phyloP scores from a whole-genome alignment of 2,888 invertebrate species.

The Acholoe squamosa region DNA sequence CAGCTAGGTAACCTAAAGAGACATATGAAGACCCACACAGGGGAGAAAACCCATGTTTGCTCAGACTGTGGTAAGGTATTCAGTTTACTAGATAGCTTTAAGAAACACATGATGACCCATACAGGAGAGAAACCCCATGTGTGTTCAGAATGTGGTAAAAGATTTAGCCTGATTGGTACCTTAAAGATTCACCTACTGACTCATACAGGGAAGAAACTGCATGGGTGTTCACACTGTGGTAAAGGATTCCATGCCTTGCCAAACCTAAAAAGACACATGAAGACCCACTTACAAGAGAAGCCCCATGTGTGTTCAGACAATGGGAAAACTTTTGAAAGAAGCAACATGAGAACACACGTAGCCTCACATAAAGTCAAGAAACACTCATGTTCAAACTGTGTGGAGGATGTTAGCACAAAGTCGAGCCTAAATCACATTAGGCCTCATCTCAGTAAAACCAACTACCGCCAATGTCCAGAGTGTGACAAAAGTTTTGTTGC shows the following conservation, averaged over 20 bases:
- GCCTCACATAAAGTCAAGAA: too few relatives aligned
- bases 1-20: background rate
- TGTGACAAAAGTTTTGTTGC: too few relatives aligned
- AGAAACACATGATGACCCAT: constrained; percentile 26
- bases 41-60: background rate
- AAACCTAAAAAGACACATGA: background rate
- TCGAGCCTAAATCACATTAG: too few relatives aligned
- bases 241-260: background rate
- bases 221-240: background rate
- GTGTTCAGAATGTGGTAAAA: background rate
- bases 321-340: too few relatives aligned
- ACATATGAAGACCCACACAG: too few relatives aligned
- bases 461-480: too few relatives aligned
- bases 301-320: background rate
- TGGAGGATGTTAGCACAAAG: too few relatives aligned
- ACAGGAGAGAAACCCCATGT: background rate
- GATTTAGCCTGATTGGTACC: background rate
- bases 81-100: background rate
- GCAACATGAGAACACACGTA: too few relatives aligned
- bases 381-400: too few relatives aligned
- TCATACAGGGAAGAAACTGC: background rate
- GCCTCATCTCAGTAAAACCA: too few relatives aligned
- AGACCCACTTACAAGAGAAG: background rate
- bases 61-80: background rate
- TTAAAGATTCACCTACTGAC: background rate